Evolutionary conservation across 2,888 invertebrate genomes (phyloP), one percentile per base, ranked within the genome.

Genomic region (Sphaerophoria taeniata): DNA sequence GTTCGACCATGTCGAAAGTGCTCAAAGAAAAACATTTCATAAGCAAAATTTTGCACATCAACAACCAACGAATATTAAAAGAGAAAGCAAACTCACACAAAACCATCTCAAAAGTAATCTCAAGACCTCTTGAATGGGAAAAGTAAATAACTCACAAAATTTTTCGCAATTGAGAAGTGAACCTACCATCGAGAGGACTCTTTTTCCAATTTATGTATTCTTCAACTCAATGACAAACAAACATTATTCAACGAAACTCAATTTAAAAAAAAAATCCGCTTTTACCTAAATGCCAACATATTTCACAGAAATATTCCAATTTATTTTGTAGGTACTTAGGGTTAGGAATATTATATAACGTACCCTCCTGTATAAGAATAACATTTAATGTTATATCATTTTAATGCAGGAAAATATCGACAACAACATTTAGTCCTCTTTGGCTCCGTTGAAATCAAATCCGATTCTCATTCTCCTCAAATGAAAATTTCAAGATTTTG

Each of bases 301-400:
- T 56, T 56, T 56, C 56, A 56, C 34, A 56, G 34, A 14, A 14
- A 56, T 36, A 36, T 56, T 56, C 14, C 34, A 56, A 56, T 56
- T 56, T 56, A 36, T 36, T 14, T 14, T 53, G 12, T 33, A 43
- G 12, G 43, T 43, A 43, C 6, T 9, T 43, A 43, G 9, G 39
- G 9, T 6, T 39, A 39, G 24, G 24, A 24, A 24, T 24, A 24
- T 24, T 24, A 24, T 24, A 24, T 24, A 24, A 24, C 24, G 24
- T 24, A 24, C 24, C 24, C 39, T 7, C 39, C 43, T 12, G 6
- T 55, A 6, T 55, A 34, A 34, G 4, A 56, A 34, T 36, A 56
- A 56, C 39, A 60, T 39, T 24, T 16, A 60, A 60, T 24, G 11
- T 43, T 43, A 43, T 43, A 43, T 43, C 43, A 43, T 51, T 51